Evolutionary conservation across 2,113 vertebrate species (phyloP).

Genomic region (Lota lota): DNA sequence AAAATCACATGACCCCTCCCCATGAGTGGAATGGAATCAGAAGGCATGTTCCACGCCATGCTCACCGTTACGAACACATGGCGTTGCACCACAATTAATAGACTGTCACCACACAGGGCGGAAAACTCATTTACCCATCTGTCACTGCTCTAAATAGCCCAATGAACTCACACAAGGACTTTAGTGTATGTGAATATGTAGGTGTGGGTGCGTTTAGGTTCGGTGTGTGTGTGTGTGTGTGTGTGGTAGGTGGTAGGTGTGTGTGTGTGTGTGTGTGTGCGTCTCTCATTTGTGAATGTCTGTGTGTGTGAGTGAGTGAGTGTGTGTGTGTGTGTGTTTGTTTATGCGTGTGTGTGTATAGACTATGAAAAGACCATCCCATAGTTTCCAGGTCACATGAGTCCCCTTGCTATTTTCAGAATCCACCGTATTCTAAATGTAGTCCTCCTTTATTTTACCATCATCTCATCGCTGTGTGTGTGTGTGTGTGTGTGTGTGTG

Average conservation of each 20-base stretch:
- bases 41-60: no score
- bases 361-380: constrained; percentile 66
- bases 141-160: constrained; percentile 39
- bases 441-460: not conserved
- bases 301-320: not conserved
- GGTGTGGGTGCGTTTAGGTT: not conserved
- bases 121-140: constrained; percentile 41
- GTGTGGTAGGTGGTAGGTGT: not conserved
- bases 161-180: constrained; percentile 32
- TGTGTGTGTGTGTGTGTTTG: constrained; percentile 20
- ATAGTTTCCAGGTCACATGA: constrained; percentile 68
- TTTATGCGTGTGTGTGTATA: constrained; percentile 6
- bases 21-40: no score
- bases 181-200: constrained; percentile 5
- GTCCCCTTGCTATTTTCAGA: constrained; percentile 51
- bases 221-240: constrained; percentile 14
- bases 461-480: constrained; percentile 23
- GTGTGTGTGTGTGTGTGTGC: no score
- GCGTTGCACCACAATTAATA: no score
- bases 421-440: constrained; percentile 32
- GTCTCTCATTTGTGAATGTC: no score
- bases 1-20: no score
- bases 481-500: constrained; percentile 20
- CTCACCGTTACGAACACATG: no score
- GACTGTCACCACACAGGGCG: constrained; percentile 24